Percentiles rank a stretch among this genome's conserved stretches.
Evolutionary conservation across 1,140 invertebrate species (phyloP).

Genomic region (Cydia splendana): DNA sequence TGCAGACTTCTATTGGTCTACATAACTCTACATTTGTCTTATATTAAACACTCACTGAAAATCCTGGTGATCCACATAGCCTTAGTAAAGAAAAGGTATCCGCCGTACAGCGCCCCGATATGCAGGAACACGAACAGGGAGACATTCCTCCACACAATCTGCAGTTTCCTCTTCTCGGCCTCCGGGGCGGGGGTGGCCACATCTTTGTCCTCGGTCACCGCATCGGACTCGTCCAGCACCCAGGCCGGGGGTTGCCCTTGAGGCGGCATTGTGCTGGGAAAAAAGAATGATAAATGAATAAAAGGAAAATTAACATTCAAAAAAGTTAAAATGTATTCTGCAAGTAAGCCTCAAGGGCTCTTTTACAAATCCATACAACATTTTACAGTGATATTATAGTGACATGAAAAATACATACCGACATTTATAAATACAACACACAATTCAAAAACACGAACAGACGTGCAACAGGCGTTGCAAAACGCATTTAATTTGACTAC

Average conservation of each 20-base stretch:
- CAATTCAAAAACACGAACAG: no score
- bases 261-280: conserved; percentile 60
- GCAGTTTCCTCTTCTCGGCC: conserved; percentile 77
- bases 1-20: no score
- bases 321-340: no score
- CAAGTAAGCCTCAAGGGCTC: no score
- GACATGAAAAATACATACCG: no score
- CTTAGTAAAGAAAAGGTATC: conserved; percentile 83
- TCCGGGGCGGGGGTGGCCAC: conserved; percentile 51
- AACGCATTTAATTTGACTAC: no score
- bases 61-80: conserved; percentile 84
- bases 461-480: no score
- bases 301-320: no score
- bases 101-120: conserved; percentile 85
- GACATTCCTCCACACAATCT: conserved; percentile 90
- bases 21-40: background rate
- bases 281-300: no score
- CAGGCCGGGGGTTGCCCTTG: conserved; percentile 60
- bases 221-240: conserved; percentile 60
- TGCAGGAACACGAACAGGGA: conserved; percentile 86
- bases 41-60: conserved; percentile 81
- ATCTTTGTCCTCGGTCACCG: conserved; percentile 44
- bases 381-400: no score
- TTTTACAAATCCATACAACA: no score
- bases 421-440: no score